These are phyloP conservation scores for Leptoteleia sp. DNA, from an alignment of 1,140 invertebrate genomes.

Conservation along the genomic window DNA sequence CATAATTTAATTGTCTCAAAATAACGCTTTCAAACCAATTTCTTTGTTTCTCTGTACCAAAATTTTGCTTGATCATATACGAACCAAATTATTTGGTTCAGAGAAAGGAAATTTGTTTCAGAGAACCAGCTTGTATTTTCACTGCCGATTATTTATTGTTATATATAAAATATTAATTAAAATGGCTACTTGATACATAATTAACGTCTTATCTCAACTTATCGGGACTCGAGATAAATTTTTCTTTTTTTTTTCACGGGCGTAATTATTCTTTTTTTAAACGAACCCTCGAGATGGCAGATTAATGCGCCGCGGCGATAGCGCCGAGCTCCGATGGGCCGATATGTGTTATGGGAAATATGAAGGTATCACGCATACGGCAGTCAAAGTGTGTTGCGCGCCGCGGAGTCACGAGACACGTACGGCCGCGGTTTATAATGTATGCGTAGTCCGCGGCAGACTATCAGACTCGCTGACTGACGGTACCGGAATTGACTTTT, in stretches of 20 bases:
- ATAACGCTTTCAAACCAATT: too few relatives aligned
- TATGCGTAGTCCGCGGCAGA: slow-evolving; percentile 37
- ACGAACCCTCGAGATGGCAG: slow-evolving; percentile 47
- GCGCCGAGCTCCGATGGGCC: slow-evolving; percentile 11
- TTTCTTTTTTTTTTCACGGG: slow-evolving; percentile 31
- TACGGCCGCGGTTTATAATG: slow-evolving; percentile 46
- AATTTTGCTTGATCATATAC: too few relatives aligned
- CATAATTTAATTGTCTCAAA: too few relatives aligned
- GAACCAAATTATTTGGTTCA: too few relatives aligned
- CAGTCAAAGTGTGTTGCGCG: slow-evolving; percentile 26
- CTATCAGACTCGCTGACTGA: slow-evolving; percentile 54
- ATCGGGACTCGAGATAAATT: slow-evolving; percentile 42
- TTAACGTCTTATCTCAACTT: slow-evolving; percentile 26
- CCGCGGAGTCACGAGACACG: slow-evolving; percentile 23
- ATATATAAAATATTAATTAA: too few relatives aligned
- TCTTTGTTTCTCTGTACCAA: too few relatives aligned
- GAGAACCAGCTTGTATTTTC: too few relatives aligned
- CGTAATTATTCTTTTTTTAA: slow-evolving; percentile 48
- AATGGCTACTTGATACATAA: slow-evolving; percentile 22
- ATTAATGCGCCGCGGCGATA: slow-evolving; percentile 15
- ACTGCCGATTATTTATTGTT: too few relatives aligned
- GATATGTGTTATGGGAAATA: slow-evolving; percentile 48
- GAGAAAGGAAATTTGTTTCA: too few relatives aligned
- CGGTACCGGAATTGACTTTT: slow-evolving; percentile 46
- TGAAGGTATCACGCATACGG: slow-evolving; percentile 45